Percentiles rank a stretch among this genome's conserved stretches.
phyloP scores from a whole-genome alignment of 2,888 invertebrate genomes.

The Muscina levida region DNA sequence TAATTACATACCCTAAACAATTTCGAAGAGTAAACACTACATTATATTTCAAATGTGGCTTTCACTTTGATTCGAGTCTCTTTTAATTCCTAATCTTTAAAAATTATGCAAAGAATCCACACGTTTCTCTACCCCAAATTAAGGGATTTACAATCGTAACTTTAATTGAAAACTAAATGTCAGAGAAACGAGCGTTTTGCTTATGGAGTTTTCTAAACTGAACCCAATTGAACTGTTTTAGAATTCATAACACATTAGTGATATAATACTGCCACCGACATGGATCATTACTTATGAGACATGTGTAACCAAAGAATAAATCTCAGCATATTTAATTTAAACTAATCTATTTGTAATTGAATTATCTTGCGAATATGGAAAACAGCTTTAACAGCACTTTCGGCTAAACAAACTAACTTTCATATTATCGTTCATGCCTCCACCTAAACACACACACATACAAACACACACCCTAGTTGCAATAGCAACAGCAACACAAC shows the following conservation, averaged over 20 bases:
- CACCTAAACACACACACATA: too few species aligned
- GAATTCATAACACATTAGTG: not conserved
- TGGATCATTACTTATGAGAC: too few species aligned
- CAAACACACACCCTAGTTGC: too few species aligned
- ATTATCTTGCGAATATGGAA: constrained; percentile 48
- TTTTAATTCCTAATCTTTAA: too few species aligned
- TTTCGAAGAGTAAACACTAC: too few species aligned
- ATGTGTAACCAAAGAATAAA: constrained; percentile 12
- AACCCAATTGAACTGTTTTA: constrained; percentile 45
- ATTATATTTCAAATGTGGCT: too few species aligned
- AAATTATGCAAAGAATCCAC: too few species aligned
- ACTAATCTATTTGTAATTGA: constrained; percentile 62
- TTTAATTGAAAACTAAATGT: constrained; percentile 5
- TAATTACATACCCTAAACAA: too few species aligned
- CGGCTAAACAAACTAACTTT: constrained; percentile 38
- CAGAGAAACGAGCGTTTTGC: not conserved
- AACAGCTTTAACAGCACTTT: not conserved
- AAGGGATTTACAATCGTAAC: not conserved
- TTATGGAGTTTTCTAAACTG: not conserved
- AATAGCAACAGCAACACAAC: too few species aligned
- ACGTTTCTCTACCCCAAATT: too few species aligned
- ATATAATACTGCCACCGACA: too few species aligned
- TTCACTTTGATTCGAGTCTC: too few species aligned
- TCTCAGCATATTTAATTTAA: constrained; percentile 58
- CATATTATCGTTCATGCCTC: constrained; percentile 40